These are phyloP conservation scores for Aptenodytes forsteri DNA, from an alignment of 2,113 vertebrate genomes.

Conservation along the genomic window DNA sequence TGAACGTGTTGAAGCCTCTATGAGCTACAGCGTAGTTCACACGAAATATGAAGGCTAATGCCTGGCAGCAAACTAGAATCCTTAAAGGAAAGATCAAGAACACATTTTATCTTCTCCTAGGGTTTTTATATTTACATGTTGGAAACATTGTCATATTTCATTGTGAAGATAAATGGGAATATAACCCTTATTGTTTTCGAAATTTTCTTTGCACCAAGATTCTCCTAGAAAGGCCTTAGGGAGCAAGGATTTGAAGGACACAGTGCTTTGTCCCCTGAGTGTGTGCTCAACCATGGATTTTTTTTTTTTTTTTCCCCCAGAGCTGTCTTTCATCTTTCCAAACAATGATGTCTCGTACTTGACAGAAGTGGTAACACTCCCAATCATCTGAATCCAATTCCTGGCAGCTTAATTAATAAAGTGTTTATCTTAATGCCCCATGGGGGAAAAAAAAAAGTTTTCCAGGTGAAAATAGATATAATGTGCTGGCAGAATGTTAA, in stretches of 20 bases:
- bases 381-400: slow-evolving; percentile 18
- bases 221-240: neutral
- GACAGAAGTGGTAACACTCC: neutral
- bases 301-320: neutral
- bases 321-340: slow-evolving; percentile 8
- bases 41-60: neutral
- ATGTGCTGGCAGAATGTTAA: slow-evolving; percentile 13
- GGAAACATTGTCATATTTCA: neutral
- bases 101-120: neutral
- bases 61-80: neutral
- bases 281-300: neutral
- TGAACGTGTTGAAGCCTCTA: neutral
- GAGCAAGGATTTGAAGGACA: neutral
- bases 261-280: neutral
- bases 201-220: neutral
- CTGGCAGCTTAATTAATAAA: slow-evolving; percentile 46
- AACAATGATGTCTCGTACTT: neutral
- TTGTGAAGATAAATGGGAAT: neutral
- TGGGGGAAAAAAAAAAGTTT: neutral
- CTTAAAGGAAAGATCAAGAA: neutral
- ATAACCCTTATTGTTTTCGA: neutral
- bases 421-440: slow-evolving; percentile 41
- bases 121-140: neutral
- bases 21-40: neutral
- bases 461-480: slow-evolving; percentile 39